Percentiles rank a stretch among this genome's conserved stretches.
These are phyloP conservation scores for Bettongia penicillata DNA, from an alignment of 2,113 vertebrate species.

Conservation along the genomic window DNA sequence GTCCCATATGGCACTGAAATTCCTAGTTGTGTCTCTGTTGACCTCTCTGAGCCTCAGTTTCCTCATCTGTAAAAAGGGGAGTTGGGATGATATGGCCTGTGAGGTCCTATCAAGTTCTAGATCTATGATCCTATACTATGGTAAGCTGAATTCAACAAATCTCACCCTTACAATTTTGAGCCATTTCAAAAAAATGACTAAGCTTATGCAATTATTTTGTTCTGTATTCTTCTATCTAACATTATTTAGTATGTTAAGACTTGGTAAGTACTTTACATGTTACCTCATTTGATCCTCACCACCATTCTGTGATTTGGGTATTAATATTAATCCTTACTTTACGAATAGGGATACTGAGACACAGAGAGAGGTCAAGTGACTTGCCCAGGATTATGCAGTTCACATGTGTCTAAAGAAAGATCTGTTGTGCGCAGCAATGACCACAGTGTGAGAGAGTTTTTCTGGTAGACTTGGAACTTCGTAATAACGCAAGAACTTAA, in stretches of 20 bases:
- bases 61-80: not conserved
- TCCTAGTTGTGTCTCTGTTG: slow-evolving; percentile 57
- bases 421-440: too few relatives aligned
- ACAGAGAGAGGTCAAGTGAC: not conserved
- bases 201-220: slow-evolving; percentile 70
- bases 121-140: not conserved
- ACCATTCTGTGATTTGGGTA: not conserved
- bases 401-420: not conserved
- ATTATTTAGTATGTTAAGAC: not conserved
- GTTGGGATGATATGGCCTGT: not conserved
- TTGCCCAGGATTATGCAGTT: not conserved
- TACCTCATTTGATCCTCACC: not conserved
- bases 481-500: too few relatives aligned
- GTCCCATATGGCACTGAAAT: slow-evolving; percentile 58
- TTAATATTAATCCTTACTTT: not conserved
- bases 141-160: slow-evolving; percentile 66
- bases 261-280: not conserved
- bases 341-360: not conserved
- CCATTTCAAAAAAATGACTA: slow-evolving; percentile 75
- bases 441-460: too few relatives aligned
- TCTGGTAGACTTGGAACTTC: too few relatives aligned
- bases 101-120: not conserved
- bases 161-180: slow-evolving; percentile 67
- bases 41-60: not conserved
- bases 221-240: not conserved